These are phyloP conservation scores for Meteorus sp. DNA, from an alignment of 1,140 invertebrate species.

Conservation along the genomic window DNA sequence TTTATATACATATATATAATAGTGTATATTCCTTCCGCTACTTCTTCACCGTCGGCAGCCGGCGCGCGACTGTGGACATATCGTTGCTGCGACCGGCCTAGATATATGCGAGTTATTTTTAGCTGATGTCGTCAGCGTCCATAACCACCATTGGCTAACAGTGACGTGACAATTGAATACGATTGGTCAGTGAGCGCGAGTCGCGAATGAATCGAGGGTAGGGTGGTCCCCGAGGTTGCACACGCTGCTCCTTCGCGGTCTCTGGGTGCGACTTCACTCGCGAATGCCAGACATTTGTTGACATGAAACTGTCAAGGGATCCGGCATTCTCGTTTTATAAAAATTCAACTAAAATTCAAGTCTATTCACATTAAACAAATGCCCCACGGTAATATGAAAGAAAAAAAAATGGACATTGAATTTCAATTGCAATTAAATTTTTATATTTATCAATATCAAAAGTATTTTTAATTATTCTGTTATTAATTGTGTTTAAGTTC, in stretches of 20 bases:
- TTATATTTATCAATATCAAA: too few species aligned
- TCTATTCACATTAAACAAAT: neutral
- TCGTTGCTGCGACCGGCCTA: constrained; percentile 49
- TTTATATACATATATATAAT: neutral
- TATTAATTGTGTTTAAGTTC: too few species aligned
- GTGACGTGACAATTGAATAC: constrained; percentile 28
- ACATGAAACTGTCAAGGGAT: constrained; percentile 46
- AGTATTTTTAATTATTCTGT: too few species aligned
- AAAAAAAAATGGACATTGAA: neutral
- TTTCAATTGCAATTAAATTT: neutral
- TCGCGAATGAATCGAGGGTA: constrained; percentile 29
- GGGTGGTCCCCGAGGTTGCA: constrained; percentile 13
- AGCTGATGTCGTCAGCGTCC: constrained; percentile 41
- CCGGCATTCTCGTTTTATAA: neutral
- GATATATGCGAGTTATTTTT: constrained; percentile 53
- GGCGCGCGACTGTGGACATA: constrained; percentile 52
- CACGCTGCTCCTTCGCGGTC: neutral
- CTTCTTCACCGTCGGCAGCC: constrained; percentile 42
- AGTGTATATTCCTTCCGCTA: neutral
- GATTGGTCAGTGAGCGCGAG: constrained; percentile 35
- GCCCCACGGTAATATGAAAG: neutral
- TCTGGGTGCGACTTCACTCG: constrained; percentile 25
- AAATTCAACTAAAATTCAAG: neutral
- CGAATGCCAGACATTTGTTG: constrained; percentile 48
- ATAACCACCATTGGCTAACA: constrained; percentile 31